phyloP scores from a whole-genome alignment of 2,797 vertebrate species.

The Megaceryle alcyon region DNA sequence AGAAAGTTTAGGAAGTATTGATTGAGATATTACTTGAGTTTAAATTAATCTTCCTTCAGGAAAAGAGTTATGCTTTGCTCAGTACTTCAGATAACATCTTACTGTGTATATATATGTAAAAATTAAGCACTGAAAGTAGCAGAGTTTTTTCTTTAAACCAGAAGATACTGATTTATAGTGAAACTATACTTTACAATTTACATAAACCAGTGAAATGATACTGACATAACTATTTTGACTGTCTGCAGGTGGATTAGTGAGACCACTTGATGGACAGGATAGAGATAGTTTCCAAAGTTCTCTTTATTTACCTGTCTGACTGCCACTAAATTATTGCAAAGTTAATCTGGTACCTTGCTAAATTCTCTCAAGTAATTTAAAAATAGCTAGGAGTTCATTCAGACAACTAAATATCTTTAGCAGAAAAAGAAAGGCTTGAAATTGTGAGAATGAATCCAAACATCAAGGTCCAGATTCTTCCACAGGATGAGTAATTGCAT shows the following conservation, averaged over 20 bases:
- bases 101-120: rapidly evolving
- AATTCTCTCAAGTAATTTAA: not conserved
- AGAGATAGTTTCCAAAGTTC: not conserved
- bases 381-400: not conserved
- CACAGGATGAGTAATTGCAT: not conserved
- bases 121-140: not conserved
- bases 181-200: not conserved
- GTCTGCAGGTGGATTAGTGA: not conserved
- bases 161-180: not conserved
- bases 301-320: not conserved
- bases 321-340: not conserved
- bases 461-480: not conserved
- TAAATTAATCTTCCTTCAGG: not conserved
- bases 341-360: not conserved
- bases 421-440: not conserved
- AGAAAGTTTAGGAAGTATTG: not conserved
- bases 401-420: not conserved
- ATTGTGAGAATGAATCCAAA: not conserved
- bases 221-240: not conserved
- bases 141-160: not conserved
- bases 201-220: no score
- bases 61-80: not conserved
- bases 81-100: not conserved
- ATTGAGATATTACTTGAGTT: not conserved
- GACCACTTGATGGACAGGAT: not conserved